A percentile compares a stretch with the other conserved stretches of the same genome.
These are phyloP conservation scores for Calameuta pallipes DNA, from an alignment of 2,888 invertebrate species.

Conservation along the genomic window DNA sequence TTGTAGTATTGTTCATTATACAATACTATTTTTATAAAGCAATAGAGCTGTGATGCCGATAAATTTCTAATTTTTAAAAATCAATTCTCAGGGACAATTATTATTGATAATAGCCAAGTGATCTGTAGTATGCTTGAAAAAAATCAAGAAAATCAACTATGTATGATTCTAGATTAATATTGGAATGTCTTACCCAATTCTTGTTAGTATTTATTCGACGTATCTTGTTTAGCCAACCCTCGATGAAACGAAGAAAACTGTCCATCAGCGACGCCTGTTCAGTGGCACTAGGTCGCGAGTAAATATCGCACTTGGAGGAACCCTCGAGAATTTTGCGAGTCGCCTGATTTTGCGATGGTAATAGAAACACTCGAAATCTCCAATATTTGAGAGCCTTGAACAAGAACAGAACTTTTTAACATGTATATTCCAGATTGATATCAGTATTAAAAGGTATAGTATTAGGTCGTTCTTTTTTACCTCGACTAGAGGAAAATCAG, in stretches of 20 bases:
- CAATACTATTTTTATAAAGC: not conserved
- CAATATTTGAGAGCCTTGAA: conserved; percentile 85
- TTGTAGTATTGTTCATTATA: not conserved
- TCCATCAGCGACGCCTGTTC: conserved; percentile 74
- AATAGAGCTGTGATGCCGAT: not conserved
- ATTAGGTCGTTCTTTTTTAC: conserved; percentile 66
- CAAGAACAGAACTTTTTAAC: conserved; percentile 2
- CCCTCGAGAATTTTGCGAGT: conserved; percentile 83
- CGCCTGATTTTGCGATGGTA: conserved; percentile 85
- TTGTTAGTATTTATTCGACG: conserved; percentile 81
- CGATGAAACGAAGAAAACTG: conserved; percentile 85
- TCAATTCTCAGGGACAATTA: not conserved
- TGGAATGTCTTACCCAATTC: conserved; percentile 75
- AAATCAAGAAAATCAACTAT: not conserved
- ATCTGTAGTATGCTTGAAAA: not conserved
- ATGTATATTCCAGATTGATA: not conserved
- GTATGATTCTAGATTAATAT: not conserved
- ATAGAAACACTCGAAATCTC: conserved; percentile 89
- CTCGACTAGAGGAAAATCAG: conserved; percentile 88
- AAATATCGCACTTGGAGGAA: conserved; percentile 84
- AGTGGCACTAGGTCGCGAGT: conserved; percentile 73
- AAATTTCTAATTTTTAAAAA: not conserved
- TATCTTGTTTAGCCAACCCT: conserved; percentile 89
- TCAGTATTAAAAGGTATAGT: conserved; percentile 3
- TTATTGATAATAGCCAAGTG: not conserved